phyloP scores from a whole-genome alignment of 2,113 vertebrate species.

The Myiagra hebetior region DNA sequence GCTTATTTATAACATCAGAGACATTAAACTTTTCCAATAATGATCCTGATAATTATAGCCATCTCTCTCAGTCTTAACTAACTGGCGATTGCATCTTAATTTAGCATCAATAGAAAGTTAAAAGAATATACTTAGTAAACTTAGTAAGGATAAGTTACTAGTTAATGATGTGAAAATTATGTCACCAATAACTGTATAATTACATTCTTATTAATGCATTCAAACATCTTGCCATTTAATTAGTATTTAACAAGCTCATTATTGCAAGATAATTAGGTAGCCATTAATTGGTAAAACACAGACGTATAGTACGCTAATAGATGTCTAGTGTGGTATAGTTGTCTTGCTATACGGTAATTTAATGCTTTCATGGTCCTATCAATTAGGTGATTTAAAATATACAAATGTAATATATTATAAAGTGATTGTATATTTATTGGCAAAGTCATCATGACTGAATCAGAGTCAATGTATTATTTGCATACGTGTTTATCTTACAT shows the following conservation, averaged over 20 bases:
- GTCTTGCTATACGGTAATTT: conserved; percentile 65
- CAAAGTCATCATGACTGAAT: conserved; percentile 16
- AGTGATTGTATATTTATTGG: conserved; percentile 60
- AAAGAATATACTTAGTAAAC: conserved; percentile 67
- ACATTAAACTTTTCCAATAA: conserved; percentile 41
- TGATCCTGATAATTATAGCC: conserved; percentile 11
- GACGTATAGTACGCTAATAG: conserved; percentile 68
- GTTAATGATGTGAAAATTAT: conserved; percentile 73
- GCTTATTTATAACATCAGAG: conserved; percentile 4
- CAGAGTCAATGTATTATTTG: conserved; percentile 27
- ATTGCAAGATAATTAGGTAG: conserved; percentile 74
- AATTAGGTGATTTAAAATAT: conserved; percentile 61
- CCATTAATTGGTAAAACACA: conserved; percentile 76
- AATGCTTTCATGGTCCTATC: conserved; percentile 62
- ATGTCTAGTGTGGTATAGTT: conserved; percentile 50
- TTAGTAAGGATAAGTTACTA: conserved; percentile 67
- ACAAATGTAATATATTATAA: conserved; percentile 57
- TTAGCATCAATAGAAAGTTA: conserved; percentile 66
- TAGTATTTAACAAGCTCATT: conserved; percentile 75
- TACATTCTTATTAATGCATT: conserved; percentile 77
- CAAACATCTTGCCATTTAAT: conserved; percentile 73
- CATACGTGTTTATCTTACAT: not conserved
- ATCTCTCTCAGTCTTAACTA: conserved; percentile 28
- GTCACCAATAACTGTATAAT: conserved; percentile 75
- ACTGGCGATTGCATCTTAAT: conserved; percentile 29